Evolutionary conservation across 1,140 invertebrate species (phyloP).

Genomic region (Drosophila malerkotliana): DNA sequence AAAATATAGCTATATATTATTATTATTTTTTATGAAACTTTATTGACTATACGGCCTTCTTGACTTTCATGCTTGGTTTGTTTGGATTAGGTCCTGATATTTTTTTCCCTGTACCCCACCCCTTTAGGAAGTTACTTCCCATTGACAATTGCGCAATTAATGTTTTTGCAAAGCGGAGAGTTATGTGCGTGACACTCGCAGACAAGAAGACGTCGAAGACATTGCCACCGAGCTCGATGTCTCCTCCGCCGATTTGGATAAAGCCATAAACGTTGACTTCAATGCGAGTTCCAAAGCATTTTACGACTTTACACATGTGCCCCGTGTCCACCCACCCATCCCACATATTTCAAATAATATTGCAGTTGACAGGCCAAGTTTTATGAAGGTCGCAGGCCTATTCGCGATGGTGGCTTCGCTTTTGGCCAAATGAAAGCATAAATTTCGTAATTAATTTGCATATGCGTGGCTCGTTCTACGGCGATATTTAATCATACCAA

Average conservation of each 20-base stretch:
- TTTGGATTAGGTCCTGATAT: neutral
- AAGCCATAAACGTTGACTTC: constrained; percentile 74
- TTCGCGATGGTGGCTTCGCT: constrained; percentile 28
- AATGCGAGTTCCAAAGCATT: constrained; percentile 52
- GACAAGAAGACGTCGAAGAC: constrained; percentile 47
- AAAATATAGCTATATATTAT: no score
- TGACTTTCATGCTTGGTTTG: no score
- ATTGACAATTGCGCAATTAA: constrained; percentile 76
- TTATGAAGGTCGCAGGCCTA: constrained; percentile 60
- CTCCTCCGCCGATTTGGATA: constrained; percentile 48
- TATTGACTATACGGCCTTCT: neutral
- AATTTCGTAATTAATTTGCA: constrained; percentile 81
- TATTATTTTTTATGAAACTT: no score
- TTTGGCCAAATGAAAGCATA: constrained; percentile 70
- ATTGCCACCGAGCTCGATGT: constrained; percentile 27
- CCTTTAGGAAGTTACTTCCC: constrained; percentile 4
- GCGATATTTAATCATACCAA: constrained; percentile 51
- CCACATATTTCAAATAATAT: constrained; percentile 5
- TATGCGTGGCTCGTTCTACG: constrained; percentile 31
- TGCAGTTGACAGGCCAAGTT: constrained; percentile 57
- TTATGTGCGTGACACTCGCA: constrained; percentile 74
- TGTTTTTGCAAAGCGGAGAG: constrained; percentile 60
- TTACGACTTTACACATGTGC: constrained; percentile 78
- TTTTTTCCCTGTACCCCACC: neutral
- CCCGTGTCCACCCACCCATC: constrained; percentile 3